Percentiles rank a stretch among this genome's conserved stretches.
These are phyloP conservation scores for Arvicanthis niloticus DNA, from an alignment of 2,113 vertebrate genomes.

Conservation along the genomic window DNA sequence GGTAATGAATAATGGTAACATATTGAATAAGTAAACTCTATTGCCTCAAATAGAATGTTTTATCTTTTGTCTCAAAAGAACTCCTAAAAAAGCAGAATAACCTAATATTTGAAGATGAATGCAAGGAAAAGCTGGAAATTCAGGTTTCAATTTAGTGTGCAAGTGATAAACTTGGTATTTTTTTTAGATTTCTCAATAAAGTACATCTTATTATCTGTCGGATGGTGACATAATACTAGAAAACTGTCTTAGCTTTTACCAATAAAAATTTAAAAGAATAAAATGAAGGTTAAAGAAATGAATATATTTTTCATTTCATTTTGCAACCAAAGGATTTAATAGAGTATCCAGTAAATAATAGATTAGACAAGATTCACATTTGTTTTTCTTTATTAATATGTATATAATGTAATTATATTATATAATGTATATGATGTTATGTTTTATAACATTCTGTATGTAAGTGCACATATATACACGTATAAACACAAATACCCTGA, in stretches of 20 bases:
- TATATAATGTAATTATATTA: not conserved
- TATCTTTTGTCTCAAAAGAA: constrained; percentile 37
- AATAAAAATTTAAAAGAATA: not conserved
- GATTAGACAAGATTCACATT: not conserved
- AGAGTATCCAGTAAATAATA: not conserved
- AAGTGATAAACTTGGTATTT: not conserved
- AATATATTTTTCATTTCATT: not conserved
- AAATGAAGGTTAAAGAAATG: not conserved
- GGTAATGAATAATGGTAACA: constrained; percentile 39
- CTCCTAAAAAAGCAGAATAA: constrained; percentile 34
- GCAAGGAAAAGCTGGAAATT: not conserved
- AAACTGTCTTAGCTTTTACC: not conserved
- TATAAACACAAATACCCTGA: not conserved
- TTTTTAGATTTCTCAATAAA: constrained; percentile 32
- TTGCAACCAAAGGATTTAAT: not conserved
- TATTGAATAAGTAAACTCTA: constrained; percentile 9
- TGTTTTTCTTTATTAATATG: not conserved
- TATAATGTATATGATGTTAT: not conserved
- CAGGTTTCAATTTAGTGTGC: not conserved
- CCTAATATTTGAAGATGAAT: not conserved
- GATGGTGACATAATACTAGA: not conserved
- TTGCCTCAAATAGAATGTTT: constrained; percentile 16
- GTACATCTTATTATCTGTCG: not conserved
- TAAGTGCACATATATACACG: not conserved
- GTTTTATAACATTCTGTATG: not conserved